A percentile compares a stretch with the other conserved stretches of the same genome.
These are phyloP conservation scores for Helicoverpa zea DNA, from an alignment of 1,140 invertebrate species.

Conservation along the genomic window DNA sequence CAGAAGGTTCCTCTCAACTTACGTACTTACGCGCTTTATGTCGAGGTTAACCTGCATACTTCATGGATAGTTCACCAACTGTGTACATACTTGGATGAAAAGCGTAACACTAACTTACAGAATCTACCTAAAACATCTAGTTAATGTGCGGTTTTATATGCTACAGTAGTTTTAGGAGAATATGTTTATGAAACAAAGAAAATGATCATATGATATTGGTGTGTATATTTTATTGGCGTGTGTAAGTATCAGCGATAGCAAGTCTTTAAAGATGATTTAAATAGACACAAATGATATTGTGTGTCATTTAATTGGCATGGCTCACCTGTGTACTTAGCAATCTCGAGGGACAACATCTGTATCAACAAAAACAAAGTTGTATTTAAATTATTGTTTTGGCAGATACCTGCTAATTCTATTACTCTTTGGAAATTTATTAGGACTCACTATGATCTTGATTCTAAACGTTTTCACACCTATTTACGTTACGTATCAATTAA, in stretches of 20 bases:
- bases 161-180: background rate
- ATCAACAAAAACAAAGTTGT: too few species aligned
- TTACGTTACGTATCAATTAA: slow-evolving; percentile 2
- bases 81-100: background rate
- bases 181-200: background rate
- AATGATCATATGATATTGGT: too few species aligned
- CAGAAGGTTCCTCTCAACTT: background rate
- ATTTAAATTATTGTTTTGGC: too few species aligned
- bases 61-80: slow-evolving; percentile 2
- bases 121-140: background rate
- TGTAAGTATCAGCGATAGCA: too few species aligned
- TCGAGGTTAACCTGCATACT: slow-evolving; percentile 18
- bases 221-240: too few species aligned
- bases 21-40: slow-evolving; percentile 1
- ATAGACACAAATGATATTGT: too few species aligned
- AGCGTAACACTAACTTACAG: background rate
- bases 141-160: background rate
- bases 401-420: background rate
- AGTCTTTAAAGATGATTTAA: too few species aligned
- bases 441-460: background rate
- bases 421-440: background rate
- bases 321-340: too few species aligned
- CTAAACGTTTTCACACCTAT: background rate
- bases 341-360: too few species aligned
- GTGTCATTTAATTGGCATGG: too few species aligned